Evolutionary conservation across 2,888 invertebrate species (phyloP).

Genomic region (Digitonthophagus gazella): DNA sequence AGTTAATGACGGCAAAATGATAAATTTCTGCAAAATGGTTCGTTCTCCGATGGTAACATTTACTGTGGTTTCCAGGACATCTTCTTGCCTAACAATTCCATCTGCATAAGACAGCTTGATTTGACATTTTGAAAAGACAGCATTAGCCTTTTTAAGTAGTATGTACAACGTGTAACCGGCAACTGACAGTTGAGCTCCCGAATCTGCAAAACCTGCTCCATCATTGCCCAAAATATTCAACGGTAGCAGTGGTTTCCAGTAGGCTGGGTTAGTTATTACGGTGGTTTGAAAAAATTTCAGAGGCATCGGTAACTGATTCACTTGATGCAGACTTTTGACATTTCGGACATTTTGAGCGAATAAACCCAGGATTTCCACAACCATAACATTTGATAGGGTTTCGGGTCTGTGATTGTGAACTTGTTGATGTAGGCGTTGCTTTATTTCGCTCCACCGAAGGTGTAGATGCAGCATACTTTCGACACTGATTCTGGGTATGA

Average conservation of each 20-base stretch:
- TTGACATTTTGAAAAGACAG: too few species aligned
- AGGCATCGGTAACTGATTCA: too few species aligned
- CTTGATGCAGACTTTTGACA: neutral
- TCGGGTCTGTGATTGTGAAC: too few species aligned
- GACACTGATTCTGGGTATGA: too few species aligned
- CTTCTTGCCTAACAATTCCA: neutral
- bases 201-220: slow-evolving; percentile 19
- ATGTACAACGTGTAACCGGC: slow-evolving; percentile 16
- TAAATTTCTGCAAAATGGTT: neutral
- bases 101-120: too few species aligned
- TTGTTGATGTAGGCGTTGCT: too few species aligned
- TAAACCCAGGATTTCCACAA: slow-evolving; percentile 19
- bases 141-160: too few species aligned
- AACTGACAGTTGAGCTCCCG: slow-evolving; percentile 19
- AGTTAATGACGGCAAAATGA: slow-evolving; percentile 1
- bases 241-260: neutral
- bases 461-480: too few species aligned
- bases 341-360: slow-evolving; percentile 12
- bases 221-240: slow-evolving; percentile 5
- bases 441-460: too few species aligned
- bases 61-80: slow-evolving; percentile 14
- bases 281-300: too few species aligned
- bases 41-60: slow-evolving; percentile 7
- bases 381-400: slow-evolving; percentile 17
- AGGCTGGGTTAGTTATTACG: too few species aligned